Conservation (phyloP, 2,888 invertebrate genomes). For the Chrysomela aeneicollis region DNA sequence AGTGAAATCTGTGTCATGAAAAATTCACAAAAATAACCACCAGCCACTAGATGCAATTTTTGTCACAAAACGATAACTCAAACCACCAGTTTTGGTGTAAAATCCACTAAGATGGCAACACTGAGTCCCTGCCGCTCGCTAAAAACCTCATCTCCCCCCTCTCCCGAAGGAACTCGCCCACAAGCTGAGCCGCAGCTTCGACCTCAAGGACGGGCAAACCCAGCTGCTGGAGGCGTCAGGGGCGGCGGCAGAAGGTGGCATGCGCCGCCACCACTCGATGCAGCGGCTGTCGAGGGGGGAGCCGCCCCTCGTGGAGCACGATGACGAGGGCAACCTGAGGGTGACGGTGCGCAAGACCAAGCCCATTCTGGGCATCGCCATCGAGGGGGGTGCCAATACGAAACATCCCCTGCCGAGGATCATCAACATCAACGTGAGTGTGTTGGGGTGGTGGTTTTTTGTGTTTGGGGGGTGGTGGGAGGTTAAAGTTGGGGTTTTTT, state of each 20-base stretch:
- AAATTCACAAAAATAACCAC: no score
- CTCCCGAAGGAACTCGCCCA: constrained; percentile 80
- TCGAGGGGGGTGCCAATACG: constrained; percentile 96
- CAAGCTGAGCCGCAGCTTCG: constrained; percentile 86
- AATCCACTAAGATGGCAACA: no score
- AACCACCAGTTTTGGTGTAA: no score
- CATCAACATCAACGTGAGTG: constrained; percentile 92
- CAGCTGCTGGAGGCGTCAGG: no score
- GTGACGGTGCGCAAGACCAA: constrained; percentile 93
- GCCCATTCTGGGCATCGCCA: constrained; percentile 94
- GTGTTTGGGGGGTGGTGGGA: no score
- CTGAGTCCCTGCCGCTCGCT: no score
- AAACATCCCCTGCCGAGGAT: constrained; percentile 94
- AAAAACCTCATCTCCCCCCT: no score
- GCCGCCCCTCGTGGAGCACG: constrained; percentile 76
- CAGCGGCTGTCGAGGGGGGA: constrained; percentile 71
- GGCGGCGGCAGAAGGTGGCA: constrained; percentile 69
- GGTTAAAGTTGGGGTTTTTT: no score
- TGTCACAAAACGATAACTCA: no score
- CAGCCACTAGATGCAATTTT: no score
- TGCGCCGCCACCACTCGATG: constrained; percentile 80
- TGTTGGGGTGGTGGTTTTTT: no score
- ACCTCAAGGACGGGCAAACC: constrained; percentile 86
- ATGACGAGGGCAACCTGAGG: constrained; percentile 87
- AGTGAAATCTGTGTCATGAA: no score